A percentile compares a stretch with the other conserved stretches of the same genome.
Evolutionary conservation across 2,113 vertebrate genomes (phyloP).

Genomic region (Athene cunicularia): DNA sequence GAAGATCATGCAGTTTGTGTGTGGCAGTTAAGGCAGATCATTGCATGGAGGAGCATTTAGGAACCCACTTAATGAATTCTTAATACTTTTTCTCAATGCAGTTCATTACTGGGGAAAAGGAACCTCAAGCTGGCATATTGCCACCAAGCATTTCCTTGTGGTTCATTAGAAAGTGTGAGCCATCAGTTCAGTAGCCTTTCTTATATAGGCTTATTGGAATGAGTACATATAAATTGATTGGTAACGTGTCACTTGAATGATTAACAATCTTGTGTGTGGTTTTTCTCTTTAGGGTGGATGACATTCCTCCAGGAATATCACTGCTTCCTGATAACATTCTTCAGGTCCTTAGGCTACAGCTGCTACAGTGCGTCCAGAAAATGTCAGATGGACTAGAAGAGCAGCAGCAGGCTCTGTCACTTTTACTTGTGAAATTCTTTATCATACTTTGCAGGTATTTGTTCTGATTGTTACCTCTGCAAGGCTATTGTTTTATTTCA

Average conservation of each 20-base stretch:
- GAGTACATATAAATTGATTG: background rate
- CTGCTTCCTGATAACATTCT: constrained; percentile 97
- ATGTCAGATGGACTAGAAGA: constrained; percentile 92
- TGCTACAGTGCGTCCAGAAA: constrained; percentile 95
- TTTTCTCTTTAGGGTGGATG: constrained; percentile 84
- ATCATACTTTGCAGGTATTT: constrained; percentile 95
- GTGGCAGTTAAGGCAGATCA: background rate
- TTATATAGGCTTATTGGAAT: background rate
- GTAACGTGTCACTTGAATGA: background rate
- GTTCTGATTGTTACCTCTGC: background rate
- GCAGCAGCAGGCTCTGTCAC: constrained; percentile 89
- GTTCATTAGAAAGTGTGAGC: background rate
- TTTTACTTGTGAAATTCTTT: constrained; percentile 95
- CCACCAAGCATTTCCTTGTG: background rate
- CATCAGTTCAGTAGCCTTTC: background rate
- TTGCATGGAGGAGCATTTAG: background rate
- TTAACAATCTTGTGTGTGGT: background rate
- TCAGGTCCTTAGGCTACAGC: constrained; percentile 92
- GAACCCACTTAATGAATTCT: background rate
- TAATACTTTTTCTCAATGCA: background rate
- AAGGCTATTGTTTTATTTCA: background rate
- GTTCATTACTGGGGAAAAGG: background rate
- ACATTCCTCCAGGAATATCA: constrained; percentile 90
- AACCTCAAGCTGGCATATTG: background rate
- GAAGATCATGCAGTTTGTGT: background rate